Evolutionary conservation across 53 echinoderm and acorn worm genomes (phyloP).

Genomic region (Apostichopus leukothele): DNA sequence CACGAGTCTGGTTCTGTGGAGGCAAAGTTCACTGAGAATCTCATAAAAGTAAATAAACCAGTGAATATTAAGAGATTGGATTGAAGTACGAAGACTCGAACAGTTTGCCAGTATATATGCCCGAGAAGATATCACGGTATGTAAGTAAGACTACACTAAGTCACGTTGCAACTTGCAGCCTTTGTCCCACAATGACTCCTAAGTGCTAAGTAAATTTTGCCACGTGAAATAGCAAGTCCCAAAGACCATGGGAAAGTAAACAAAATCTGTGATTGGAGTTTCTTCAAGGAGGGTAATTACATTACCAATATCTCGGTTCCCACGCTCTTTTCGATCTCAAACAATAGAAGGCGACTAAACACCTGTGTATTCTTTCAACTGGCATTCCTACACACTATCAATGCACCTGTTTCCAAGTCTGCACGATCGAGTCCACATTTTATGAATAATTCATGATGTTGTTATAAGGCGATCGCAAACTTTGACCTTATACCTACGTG

Average conservation of each 20-base stretch:
- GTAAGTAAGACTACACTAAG: neutral
- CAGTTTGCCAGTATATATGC: neutral
- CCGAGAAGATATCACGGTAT: slow-evolving; percentile 1
- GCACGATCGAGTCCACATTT: neutral
- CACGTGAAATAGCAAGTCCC: slow-evolving; percentile 34
- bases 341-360: slow-evolving; percentile 38
- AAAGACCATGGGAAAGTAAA: slow-evolving; percentile 88
- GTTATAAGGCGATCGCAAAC: neutral
- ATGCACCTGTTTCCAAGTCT: slow-evolving; percentile 37
- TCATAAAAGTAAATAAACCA: slow-evolving; percentile 25
- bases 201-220: slow-evolving; percentile 44
- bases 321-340: slow-evolving; percentile 29
- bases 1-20: neutral
- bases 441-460: slow-evolving; percentile 4
- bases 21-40: slow-evolving; percentile 39
- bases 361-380: slow-evolving; percentile 51
- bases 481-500: neutral
- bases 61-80: neutral
- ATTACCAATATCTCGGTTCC: slow-evolving; percentile 27
- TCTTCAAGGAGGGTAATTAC: slow-evolving; percentile 49
- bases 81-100: neutral
- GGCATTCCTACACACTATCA: slow-evolving; percentile 46
- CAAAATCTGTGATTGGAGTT: slow-evolving; percentile 37
- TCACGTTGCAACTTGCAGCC: slow-evolving; percentile 4
- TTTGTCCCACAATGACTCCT: slow-evolving; percentile 41